Percentiles rank a stretch among this genome's conserved stretches.
Evolutionary conservation across 2,797 vertebrate species (phyloP).

Genomic region (Halcyon smyrnensis): DNA sequence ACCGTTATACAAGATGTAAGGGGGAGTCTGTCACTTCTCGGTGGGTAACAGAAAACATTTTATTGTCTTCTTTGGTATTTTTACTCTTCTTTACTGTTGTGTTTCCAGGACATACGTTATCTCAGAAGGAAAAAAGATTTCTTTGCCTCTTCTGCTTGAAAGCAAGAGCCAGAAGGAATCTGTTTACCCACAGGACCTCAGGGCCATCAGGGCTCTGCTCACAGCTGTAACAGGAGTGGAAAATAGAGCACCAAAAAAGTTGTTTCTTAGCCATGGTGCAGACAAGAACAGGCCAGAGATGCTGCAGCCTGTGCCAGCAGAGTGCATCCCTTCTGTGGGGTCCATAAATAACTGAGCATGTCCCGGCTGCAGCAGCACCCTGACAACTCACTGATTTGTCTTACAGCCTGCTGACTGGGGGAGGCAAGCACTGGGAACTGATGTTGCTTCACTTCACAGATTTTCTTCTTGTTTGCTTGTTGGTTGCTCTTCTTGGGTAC

Average conservation of each 20-base stretch:
- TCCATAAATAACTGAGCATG: background rate
- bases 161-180: background rate
- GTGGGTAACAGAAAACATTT: background rate
- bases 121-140: background rate
- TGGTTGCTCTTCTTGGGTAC: background rate
- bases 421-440: background rate
- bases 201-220: background rate
- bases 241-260: background rate
- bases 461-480: background rate
- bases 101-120: background rate
- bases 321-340: background rate
- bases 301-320: background rate
- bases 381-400: too few relatives aligned
- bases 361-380: background rate
- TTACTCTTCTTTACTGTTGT: background rate
- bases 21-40: background rate
- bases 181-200: background rate
- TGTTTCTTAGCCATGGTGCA: background rate
- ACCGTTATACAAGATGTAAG: background rate
- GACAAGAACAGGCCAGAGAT: background rate
- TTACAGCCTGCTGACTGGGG: background rate
- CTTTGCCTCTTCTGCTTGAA: background rate
- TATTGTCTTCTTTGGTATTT: background rate
- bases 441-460: background rate
- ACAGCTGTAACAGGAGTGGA: background rate